phyloP scores from a whole-genome alignment of 1,140 invertebrate genomes.

The Prorops nasuta region DNA sequence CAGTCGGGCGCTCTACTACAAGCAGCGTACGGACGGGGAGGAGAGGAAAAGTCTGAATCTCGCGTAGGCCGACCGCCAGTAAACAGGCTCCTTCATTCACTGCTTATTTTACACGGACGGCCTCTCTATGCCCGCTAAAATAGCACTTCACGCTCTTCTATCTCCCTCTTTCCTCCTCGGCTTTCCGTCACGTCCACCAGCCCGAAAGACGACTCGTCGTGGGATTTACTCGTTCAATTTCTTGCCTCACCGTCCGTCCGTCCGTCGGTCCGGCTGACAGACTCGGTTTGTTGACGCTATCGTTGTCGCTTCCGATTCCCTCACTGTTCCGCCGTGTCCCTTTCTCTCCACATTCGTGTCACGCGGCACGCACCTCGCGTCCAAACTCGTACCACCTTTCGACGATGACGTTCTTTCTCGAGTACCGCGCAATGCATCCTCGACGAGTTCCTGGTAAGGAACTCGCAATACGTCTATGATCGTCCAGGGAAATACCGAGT shows the following conservation, averaged over 20 bases:
- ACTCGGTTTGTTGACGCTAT: neutral
- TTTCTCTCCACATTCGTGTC: constrained; percentile 42
- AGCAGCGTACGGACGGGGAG: constrained; percentile 14
- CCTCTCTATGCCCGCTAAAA: constrained; percentile 43
- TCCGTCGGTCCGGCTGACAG: neutral
- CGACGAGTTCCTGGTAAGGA: too few relatives aligned
- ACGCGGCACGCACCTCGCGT: constrained; percentile 35
- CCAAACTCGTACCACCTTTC: neutral
- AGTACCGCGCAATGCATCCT: too few relatives aligned
- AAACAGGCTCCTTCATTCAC: constrained; percentile 54
- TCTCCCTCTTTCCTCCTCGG: constrained; percentile 13
- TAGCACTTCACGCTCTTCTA: constrained; percentile 29
- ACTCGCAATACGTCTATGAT: too few relatives aligned
- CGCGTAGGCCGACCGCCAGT: constrained; percentile 48
- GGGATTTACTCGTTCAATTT: too few relatives aligned
- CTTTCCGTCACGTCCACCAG: neutral
- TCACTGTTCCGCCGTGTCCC: constrained; percentile 14
- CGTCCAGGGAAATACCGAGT: too few relatives aligned
- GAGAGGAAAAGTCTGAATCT: constrained; percentile 32
- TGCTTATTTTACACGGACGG: constrained; percentile 47
- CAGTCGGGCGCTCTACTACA: too few relatives aligned
- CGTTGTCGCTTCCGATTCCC: constrained; percentile 4
- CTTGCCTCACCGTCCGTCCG: neutral
- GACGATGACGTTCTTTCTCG: neutral
- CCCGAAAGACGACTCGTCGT: neutral